Evolutionary conservation across 2,113 vertebrate genomes (phyloP), one percentile per base, ranked within the genome.

Genomic region (Clarias magur): DNA sequence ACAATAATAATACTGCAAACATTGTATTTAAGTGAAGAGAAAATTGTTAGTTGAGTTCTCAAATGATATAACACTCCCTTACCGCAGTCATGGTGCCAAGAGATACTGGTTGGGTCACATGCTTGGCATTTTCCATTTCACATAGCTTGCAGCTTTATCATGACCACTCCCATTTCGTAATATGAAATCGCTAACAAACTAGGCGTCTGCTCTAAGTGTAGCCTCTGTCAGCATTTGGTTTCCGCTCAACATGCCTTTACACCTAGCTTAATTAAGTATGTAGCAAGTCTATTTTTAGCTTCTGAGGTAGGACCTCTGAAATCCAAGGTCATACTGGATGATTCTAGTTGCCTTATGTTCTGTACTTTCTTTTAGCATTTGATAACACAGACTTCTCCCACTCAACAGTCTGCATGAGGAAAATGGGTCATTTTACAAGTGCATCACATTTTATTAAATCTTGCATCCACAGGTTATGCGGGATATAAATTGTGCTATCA

Each of bases 401-500:
- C 16, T 54, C 3, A 68, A 65, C 27, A n/a, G 25, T 54, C 2
- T 80, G 16, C 16, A 57, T 23, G 3, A 30, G 17, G 7, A 13
- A 63, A 42, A 30, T 38, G 17, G 86, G 42, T 78, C 2, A 27
- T 10, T 30, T 27, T 21, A 79, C 42, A 79, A 56, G 65, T 56
- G 16, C 76, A 53, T 79, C 65, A 82, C 23, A 68, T 38, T 82
- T 80, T 25, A 73, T 67, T 85, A 30, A 16, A 48, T 57, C 73
- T 57, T 88, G 54, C 65, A 34, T 82, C 38, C 86, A 34, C 92
- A 99, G 98, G 97, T 85, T 95, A 96, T 78, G 95, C 94, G 19
- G 97, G 98, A 88, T 99, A 99, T 89, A 96, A 96, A 89, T 93
- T 97, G 90, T 99, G 98, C 93, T 99, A 99, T 89, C 91, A 95